Evolutionary conservation across 2,113 vertebrate genomes (phyloP), one percentile per base, ranked within the genome.

Genomic region (Colistium nudipinnis): DNA sequence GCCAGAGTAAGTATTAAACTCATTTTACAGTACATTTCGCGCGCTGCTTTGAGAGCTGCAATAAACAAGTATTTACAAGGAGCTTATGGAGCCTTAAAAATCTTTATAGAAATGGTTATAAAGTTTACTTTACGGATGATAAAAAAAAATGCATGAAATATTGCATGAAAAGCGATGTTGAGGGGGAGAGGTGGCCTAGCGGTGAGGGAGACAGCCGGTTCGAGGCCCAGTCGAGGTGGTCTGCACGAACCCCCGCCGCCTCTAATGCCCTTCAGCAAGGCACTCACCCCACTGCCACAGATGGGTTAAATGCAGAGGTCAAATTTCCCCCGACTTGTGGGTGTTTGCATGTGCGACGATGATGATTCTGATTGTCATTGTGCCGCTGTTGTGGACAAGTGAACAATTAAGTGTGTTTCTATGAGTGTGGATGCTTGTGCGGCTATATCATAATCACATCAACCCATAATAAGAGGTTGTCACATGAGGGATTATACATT

Each of bases 381-480:
- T n/a, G n/a, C 67, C 47, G 70, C 62, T 75, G 57, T 67, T 53
- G 47, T 70, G 52, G 69, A 72, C 77, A 76, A 85, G 66, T 31
- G 48, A 87, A 82, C 47, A 82, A 80, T 81, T 51, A 73, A 62
- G 70, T 61, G 43, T 48, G 70, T 59, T 43, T 45, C 70, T 78
- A 38, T 27, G 56, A 56, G 52, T 43, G 24, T 4, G 68, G 62
- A 52, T 61, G 83, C 84, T 87, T 74, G 59, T 72, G 74, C 74
- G 55, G 73, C 80, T 79, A 77, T n/a, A 89, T 91, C 87, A 89
- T 87, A 87, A 91, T 88, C 74, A 55, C 78, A 84, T 88, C 68
- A 67, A 74, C 56, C 74, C 79, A 68, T 91, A 91, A 90, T 90
- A 54, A 82, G 65, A 71, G 70, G 78, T 78, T 92, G 88, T 90